A percentile compares a stretch with the other conserved stretches of the same genome.
phyloP scores from a whole-genome alignment of 2,888 invertebrate genomes.

The Rotaria macrura region DNA sequence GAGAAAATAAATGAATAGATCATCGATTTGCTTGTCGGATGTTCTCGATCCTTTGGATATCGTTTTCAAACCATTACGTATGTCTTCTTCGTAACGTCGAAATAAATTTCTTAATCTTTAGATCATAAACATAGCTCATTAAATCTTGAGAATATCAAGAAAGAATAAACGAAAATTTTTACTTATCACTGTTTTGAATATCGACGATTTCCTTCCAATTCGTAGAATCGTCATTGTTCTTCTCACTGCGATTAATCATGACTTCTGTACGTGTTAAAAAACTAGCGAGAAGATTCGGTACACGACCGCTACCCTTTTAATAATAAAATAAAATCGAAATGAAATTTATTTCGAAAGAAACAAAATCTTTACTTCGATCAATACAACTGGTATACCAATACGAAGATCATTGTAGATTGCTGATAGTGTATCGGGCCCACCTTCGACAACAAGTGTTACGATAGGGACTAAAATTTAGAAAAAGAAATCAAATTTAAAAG shows the following conservation, averaged over 20 bases:
- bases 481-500: background rate
- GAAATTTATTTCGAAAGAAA: background rate
- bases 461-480: background rate
- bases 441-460: background rate
- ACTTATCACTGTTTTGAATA: background rate
- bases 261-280: background rate
- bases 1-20: background rate
- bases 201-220: background rate
- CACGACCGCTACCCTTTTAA: background rate
- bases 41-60: background rate
- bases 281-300: background rate
- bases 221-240: background rate
- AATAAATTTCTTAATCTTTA: background rate
- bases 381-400: background rate
- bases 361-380: background rate
- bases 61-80: background rate
- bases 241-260: background rate
- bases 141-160: background rate
- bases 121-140: background rate
- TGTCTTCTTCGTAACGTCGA: background rate
- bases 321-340: background rate
- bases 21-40: background rate
- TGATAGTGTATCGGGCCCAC: background rate
- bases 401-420: background rate
- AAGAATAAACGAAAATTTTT: too few relatives aligned